These are phyloP conservation scores for Malurus elegans DNA, from an alignment of 2,113 vertebrate species.

Conservation along the genomic window DNA sequence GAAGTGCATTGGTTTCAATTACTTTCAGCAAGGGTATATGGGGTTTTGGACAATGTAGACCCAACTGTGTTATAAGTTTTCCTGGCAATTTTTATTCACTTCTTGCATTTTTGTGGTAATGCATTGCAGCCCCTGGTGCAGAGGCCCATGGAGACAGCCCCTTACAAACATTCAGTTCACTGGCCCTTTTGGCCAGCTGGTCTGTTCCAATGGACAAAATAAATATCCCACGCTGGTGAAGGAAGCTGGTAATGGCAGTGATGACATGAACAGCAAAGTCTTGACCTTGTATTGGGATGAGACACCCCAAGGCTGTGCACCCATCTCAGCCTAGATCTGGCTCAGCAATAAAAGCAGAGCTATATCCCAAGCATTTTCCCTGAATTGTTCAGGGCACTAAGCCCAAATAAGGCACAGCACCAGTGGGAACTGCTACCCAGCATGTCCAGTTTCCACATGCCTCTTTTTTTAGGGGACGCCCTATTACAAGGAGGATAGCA, in stretches of 20 bases:
- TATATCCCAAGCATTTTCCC: neutral
- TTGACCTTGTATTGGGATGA: neutral
- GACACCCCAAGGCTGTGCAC: neutral
- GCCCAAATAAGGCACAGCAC: neutral
- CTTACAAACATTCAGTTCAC: neutral
- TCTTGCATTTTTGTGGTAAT: neutral
- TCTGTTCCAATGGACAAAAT: neutral
- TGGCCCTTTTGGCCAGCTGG: neutral
- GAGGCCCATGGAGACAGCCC: neutral
- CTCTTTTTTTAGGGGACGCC: neutral
- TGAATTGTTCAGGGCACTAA: neutral
- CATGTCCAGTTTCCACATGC: neutral
- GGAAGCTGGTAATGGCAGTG: neutral
- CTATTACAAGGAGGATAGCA: neutral
- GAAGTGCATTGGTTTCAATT: neutral
- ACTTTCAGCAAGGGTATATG: neutral
- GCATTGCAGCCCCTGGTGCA: neutral
- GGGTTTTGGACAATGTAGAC: neutral
- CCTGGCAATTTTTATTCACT: neutral
- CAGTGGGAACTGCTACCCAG: neutral
- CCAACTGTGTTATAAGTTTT: neutral
- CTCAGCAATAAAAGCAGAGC: neutral
- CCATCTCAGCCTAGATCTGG: neutral
- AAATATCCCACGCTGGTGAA: neutral
- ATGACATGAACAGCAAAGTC: neutral